Conservation (phyloP, 1,140 invertebrate species). For the Phenacoccus solenopsis region DNA sequence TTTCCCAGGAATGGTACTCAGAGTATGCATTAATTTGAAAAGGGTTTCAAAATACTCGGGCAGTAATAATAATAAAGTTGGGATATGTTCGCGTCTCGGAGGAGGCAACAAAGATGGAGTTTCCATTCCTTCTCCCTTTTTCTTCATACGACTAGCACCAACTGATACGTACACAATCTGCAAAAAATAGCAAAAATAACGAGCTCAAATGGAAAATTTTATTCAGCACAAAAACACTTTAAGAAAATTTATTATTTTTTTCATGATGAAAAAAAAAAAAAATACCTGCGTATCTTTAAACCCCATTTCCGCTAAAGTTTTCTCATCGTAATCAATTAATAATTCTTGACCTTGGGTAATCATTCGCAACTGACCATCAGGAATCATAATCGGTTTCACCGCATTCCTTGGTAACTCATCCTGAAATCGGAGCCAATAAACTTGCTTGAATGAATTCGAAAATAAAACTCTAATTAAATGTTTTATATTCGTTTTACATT, state of each 20-base stretch:
- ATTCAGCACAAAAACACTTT: conserved; percentile 19
- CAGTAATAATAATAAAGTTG: conserved; percentile 68
- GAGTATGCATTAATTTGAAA: conserved; percentile 75
- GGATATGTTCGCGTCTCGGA: conserved; percentile 66
- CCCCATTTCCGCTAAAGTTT: conserved; percentile 73
- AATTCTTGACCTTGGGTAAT: conserved; percentile 88
- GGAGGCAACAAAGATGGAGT: conserved; percentile 63
- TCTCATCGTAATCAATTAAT: conserved; percentile 85
- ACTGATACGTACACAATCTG: conserved; percentile 80
- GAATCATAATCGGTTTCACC: not conserved
- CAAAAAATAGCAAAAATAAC: conserved; percentile 21
- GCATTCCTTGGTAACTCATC: conserved; percentile 4
- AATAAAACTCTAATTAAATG: no score
- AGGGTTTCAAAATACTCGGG: conserved; percentile 81
- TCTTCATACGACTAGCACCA: conserved; percentile 60
- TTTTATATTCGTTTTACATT: not conserved
- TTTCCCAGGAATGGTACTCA: conserved; percentile 64
- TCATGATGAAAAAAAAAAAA: no score
- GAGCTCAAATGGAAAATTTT: not conserved
- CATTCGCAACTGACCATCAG: conserved; percentile 72
- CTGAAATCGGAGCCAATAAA: not conserved
- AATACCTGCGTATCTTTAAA: conserved; percentile 67
- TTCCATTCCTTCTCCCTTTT: conserved; percentile 50
- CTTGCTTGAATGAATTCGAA: no score
- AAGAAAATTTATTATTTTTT: no score